Percentiles rank a stretch among this genome's conserved stretches.
Conservation (phyloP, 2,113 vertebrate species). For the Pollimyrus isidori region DNA sequence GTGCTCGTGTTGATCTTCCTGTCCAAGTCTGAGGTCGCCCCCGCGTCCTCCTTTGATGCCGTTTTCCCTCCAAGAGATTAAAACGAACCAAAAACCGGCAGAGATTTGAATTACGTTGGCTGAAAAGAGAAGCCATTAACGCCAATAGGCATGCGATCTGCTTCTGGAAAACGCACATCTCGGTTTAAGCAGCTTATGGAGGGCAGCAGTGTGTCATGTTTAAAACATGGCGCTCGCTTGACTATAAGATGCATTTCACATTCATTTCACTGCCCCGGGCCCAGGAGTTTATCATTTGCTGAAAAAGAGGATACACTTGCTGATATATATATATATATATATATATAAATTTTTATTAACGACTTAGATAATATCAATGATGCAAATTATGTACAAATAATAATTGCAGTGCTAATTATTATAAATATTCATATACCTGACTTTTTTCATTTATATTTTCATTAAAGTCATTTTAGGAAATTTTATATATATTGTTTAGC, state of each 20-base stretch:
- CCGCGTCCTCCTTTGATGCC: background rate
- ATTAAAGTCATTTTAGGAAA: background rate
- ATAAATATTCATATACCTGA: background rate
- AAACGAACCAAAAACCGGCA: slow-evolving; percentile 34
- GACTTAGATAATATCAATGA: background rate
- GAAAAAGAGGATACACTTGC: background rate
- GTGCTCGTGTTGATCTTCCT: slow-evolving; percentile 61
- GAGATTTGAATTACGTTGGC: slow-evolving; percentile 40
- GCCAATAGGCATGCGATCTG: slow-evolving; percentile 34
- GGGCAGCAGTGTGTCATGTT: background rate
- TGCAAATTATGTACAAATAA: background rate
- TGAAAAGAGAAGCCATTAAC: slow-evolving; percentile 42
- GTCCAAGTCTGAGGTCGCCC: slow-evolving; percentile 33
- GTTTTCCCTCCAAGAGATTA: background rate
- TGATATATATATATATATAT: no score
- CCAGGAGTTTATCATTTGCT: background rate
- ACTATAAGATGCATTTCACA: background rate
- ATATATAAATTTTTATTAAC: no score
- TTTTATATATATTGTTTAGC: background rate
- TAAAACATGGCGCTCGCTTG: slow-evolving; percentile 1
- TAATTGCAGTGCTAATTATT: no score
- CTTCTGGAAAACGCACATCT: slow-evolving; percentile 28
- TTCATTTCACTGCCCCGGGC: background rate
- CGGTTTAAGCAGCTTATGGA: slow-evolving; percentile 26
- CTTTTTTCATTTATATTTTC: background rate